Conservation (phyloP, 2,797 vertebrate genomes). For the Onychomys torridus region DNA sequence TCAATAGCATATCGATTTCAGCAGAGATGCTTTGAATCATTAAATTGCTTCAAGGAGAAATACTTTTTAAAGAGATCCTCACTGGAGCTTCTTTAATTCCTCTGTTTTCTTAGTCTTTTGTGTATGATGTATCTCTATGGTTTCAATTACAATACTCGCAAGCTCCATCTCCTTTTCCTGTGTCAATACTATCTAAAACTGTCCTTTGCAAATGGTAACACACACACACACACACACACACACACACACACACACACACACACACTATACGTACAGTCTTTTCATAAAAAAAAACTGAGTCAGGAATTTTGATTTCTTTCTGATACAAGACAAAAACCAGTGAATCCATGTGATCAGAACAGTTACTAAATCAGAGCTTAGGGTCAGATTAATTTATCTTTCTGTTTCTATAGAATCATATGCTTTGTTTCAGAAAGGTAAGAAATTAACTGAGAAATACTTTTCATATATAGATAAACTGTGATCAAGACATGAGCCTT, state of each 20-base stretch:
- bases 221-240: no score
- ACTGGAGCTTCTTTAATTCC: neutral
- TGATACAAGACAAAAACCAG: neutral
- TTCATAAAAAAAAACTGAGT: neutral
- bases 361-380: neutral
- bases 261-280: neutral
- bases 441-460: neutral
- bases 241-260: neutral
- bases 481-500: neutral
- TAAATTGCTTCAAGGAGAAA: neutral
- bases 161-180: neutral
- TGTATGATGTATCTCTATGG: neutral
- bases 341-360: neutral
- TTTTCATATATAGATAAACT: neutral
- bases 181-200: neutral
- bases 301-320: neutral
- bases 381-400: neutral
- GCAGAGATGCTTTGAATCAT: neutral
- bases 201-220: neutral
- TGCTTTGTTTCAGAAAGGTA: neutral
- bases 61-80: neutral
- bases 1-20: neutral
- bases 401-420: neutral
- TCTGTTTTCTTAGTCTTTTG: neutral
- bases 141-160: neutral